Conservation (phyloP, 2,888 invertebrate species). For the Drosophila pseudotalamancana region DNA sequence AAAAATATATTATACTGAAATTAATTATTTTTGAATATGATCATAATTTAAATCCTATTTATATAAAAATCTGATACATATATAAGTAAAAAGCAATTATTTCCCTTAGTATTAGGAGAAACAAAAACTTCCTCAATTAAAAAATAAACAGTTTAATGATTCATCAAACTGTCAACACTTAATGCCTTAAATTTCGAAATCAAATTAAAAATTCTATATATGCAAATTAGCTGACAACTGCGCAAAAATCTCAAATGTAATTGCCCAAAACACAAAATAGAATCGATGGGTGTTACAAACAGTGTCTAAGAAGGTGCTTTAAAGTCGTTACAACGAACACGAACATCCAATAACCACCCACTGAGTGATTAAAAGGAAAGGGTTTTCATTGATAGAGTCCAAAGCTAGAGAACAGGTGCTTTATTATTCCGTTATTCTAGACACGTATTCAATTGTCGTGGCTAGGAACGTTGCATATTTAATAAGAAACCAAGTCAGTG, state of each 20-base stretch:
- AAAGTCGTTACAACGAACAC: conserved; percentile 29
- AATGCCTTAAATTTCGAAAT: conserved; percentile 11
- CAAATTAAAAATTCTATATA: conserved; percentile 18
- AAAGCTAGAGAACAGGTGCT: conserved; percentile 48
- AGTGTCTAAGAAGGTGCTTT: conserved; percentile 4
- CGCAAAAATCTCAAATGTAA: conserved; percentile 32
- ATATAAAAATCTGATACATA: too few relatives aligned
- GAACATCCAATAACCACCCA: conserved; percentile 42
- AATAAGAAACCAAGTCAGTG: conserved; percentile 19
- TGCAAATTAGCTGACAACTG: conserved; percentile 30
- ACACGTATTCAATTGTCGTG: conserved; percentile 51
- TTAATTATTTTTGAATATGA: too few relatives aligned
- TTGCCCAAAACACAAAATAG: conserved; percentile 37
- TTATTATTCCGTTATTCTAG: conserved; percentile 26
- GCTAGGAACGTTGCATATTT: conserved; percentile 38
- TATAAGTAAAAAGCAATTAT: too few relatives aligned
- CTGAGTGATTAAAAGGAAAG: conserved; percentile 9
- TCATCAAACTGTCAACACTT: conserved; percentile 24
- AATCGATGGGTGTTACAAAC: conserved; percentile 44
- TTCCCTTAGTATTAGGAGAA: too few relatives aligned
- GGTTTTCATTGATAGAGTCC: conserved; percentile 39
- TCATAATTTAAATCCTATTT: too few relatives aligned
- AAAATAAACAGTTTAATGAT: conserved; percentile 17
- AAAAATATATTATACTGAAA: too few relatives aligned
- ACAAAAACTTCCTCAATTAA: too few relatives aligned